Base-by-base conservation (phyloP, 2,888 invertebrate species). In the Vannuccia rotundouncinata region DNA sequence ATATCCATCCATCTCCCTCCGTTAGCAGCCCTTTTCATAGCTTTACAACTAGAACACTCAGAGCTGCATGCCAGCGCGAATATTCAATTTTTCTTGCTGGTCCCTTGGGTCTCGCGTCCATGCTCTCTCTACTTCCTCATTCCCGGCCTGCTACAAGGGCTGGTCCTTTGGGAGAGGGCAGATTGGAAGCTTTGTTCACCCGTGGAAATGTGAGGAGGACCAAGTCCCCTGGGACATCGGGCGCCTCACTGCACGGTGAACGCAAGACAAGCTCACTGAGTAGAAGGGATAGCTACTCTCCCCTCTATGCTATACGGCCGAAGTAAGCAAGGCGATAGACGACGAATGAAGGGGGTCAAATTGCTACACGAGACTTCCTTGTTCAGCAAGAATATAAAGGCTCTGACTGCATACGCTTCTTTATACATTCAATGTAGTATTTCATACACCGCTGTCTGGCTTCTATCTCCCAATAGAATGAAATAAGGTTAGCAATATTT, bases 141-240 rank as follows among this genome's bases (percentile, higher is more conserved):
- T 66, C 66, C 66, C 66, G 66, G 66, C 66, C 66, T 66, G 66
- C 66, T 22, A 66, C 66, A 66, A 66, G 66, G 66, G 25, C 66
- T 66, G 66, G 22, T 66, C 66, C 66, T 27, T 2, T 27, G 66
- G 66, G 66, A 66, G 2, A 22, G 66, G 66, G 66, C 66, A 66
- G 66, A 66, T 66, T 66, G 66, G 66, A 66, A 66, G 66, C 66
- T 66, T 66, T 66, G 66, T 66, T 66, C 66, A 66, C 66, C 66
- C 66, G 66, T 66, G 66, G 66, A 66, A 66, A 66, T 66, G 66
- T 66, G 66, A 66, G 66, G 66, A 66, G 66, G 66, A 66, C 66
- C 66, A 66, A 66, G 66, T 66, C 66, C 66, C 66, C 5, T 66
- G 66, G 25, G 66, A 66, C 66, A 5, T 66, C 66, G 10, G 66